phyloP scores from a whole-genome alignment of 2,113 vertebrate genomes.

The Rhynchomys soricoides region DNA sequence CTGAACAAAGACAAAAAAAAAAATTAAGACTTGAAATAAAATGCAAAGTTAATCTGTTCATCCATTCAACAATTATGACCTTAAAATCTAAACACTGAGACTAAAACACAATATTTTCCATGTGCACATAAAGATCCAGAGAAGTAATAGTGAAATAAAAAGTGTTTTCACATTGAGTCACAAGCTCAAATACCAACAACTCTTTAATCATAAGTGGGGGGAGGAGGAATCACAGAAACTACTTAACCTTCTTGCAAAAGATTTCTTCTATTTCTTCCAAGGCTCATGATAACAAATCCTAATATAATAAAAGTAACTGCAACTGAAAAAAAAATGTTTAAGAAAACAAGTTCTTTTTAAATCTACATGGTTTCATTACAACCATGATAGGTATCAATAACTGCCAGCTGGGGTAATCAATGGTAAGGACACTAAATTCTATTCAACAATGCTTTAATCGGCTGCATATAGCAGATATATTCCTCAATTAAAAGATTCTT shows the following conservation, averaged over 20 bases:
- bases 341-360: neutral
- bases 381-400: neutral
- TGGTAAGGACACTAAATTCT: neutral
- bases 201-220: neutral
- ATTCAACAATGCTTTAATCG: neutral
- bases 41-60: neutral
- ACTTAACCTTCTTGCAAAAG: neutral
- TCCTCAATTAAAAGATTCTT: neutral
- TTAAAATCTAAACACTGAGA: neutral
- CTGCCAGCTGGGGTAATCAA: neutral
- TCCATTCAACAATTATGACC: neutral
- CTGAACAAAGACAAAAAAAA: neutral
- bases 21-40: constrained; percentile 40
- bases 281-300: neutral
- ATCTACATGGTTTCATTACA: neutral
- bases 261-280: neutral
- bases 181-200: neutral
- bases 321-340: neutral
- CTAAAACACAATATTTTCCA: neutral
- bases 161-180: neutral
- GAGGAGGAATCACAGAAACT: neutral
- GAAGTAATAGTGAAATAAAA: constrained; percentile 5
- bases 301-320: neutral
- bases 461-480: neutral
- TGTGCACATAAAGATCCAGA: neutral